phyloP scores from a whole-genome alignment of 1,140 invertebrate species.

The Episyrphus balteatus region DNA sequence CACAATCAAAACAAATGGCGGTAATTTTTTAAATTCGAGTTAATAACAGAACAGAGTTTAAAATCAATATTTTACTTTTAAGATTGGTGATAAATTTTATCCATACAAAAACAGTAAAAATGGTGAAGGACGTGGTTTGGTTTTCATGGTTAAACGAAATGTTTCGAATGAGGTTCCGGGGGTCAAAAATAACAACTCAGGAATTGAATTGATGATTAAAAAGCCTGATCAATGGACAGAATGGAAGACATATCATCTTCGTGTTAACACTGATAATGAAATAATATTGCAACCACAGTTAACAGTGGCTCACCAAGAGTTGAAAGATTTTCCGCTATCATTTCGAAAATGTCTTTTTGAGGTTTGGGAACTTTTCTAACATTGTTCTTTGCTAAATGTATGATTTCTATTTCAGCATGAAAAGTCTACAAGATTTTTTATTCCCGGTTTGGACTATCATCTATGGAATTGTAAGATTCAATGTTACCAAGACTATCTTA shows the following conservation, averaged over 20 bases:
- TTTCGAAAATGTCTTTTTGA: no score
- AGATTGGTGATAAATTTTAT: constrained; percentile 18
- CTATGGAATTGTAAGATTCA: constrained; percentile 14
- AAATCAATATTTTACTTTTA: neutral
- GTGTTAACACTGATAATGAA: constrained; percentile 21
- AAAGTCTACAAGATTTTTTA: no score
- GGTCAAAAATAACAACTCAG: neutral
- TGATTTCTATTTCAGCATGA: no score
- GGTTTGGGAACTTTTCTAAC: no score
- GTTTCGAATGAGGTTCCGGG: constrained; percentile 3
- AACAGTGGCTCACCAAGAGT: constrained; percentile 5
- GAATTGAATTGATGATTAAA: constrained; percentile 21
- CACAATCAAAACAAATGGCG: constrained; percentile 18
- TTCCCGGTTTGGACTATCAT: constrained; percentile 11
- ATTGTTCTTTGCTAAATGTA: no score
- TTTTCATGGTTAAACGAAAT: constrained; percentile 14
- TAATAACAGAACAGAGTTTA: neutral
- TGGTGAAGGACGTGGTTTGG: constrained; percentile 19
- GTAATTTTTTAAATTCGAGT: neutral
- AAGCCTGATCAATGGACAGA: constrained; percentile 18
- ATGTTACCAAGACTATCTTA: constrained; percentile 17
- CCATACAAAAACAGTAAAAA: constrained; percentile 16
- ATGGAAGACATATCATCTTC: constrained; percentile 9
- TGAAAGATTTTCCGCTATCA: no score
- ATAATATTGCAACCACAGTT: constrained; percentile 16